These are phyloP conservation scores for Taenaris catops DNA, from an alignment of 2,888 invertebrate genomes.

Conservation along the genomic window DNA sequence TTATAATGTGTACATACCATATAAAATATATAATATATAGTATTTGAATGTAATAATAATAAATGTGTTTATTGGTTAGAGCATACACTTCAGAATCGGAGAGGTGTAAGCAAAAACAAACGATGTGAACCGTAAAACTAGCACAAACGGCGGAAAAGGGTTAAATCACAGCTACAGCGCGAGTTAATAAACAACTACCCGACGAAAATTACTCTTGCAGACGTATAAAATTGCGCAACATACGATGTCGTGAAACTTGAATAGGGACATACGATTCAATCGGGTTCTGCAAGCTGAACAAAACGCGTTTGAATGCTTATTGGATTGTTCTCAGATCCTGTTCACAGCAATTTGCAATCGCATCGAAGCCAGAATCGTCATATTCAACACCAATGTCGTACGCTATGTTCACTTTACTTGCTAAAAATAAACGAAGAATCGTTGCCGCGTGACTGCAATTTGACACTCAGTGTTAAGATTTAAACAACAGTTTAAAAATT, in stretches of 20 bases:
- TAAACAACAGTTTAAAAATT: too few species aligned
- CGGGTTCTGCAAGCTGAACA: conserved; percentile 25
- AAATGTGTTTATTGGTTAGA: too few species aligned
- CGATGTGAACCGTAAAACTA: conserved; percentile 5
- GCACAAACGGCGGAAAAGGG: conserved; percentile 13
- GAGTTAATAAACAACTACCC: conserved; percentile 23
- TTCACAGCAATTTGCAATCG: conserved; percentile 23
- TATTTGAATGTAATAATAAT: too few species aligned
- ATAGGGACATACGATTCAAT: conserved; percentile 28
- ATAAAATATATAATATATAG: too few species aligned
- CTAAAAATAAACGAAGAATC: too few species aligned
- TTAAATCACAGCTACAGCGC: conserved; percentile 20
- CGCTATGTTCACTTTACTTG: conserved; percentile 10
- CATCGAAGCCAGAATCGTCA: conserved; percentile 20
- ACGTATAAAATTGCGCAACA: conserved; percentile 23
- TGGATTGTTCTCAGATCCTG: conserved; percentile 28
- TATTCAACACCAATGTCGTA: conserved; percentile 14
- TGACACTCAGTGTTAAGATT: too few species aligned
- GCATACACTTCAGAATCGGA: too few species aligned
- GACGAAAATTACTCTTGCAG: conserved; percentile 19
- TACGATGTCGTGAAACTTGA: conserved; percentile 24
- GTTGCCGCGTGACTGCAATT: too few species aligned
- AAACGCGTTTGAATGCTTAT: conserved; percentile 26
- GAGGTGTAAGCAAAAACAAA: conserved; percentile 12
- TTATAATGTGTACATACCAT: too few species aligned